Percentiles rank a stretch among this genome's conserved stretches.
Conservation (phyloP, 1,140 invertebrate species). For the Euglossa dilemma region DNA sequence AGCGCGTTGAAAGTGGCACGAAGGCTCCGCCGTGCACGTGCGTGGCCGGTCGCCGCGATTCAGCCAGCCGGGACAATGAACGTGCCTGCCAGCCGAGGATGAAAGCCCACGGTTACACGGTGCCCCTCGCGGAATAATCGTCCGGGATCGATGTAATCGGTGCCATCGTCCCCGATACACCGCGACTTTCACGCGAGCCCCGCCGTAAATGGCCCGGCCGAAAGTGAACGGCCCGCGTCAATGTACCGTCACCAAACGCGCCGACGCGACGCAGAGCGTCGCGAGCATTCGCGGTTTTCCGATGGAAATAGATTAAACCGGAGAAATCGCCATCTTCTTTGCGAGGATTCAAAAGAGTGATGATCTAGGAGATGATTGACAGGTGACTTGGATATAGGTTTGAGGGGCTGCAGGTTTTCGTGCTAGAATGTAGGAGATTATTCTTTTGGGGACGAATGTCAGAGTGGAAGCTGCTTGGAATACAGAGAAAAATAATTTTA, state of each 20-base stretch:
- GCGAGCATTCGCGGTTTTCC: neutral
- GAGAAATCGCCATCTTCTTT: no score
- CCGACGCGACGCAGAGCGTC: no score
- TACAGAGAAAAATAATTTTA: no score
- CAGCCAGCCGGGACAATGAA: conserved; percentile 50
- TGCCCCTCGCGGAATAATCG: conserved; percentile 52
- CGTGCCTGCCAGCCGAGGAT: conserved; percentile 34
- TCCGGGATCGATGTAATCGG: conserved; percentile 30
- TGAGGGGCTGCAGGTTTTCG: no score
- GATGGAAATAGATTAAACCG: no score
- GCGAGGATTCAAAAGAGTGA: no score
- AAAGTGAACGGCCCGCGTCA: conserved; percentile 20
- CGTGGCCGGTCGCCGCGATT: conserved; percentile 26
- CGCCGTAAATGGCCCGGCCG: conserved; percentile 21
- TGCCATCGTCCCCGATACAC: conserved; percentile 2
- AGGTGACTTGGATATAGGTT: no score
- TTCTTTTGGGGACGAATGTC: no score
- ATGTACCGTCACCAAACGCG: neutral
- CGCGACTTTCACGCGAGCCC: conserved; percentile 17
- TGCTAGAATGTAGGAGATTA: no score
- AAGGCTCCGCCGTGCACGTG: conserved; percentile 25
- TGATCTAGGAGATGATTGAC: no score
- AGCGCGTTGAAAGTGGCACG: conserved; percentile 39
- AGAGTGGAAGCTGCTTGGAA: no score
- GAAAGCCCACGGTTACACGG: conserved; percentile 59